phyloP scores from a whole-genome alignment of 2,888 invertebrate species.

The Serrognathus titanus region DNA sequence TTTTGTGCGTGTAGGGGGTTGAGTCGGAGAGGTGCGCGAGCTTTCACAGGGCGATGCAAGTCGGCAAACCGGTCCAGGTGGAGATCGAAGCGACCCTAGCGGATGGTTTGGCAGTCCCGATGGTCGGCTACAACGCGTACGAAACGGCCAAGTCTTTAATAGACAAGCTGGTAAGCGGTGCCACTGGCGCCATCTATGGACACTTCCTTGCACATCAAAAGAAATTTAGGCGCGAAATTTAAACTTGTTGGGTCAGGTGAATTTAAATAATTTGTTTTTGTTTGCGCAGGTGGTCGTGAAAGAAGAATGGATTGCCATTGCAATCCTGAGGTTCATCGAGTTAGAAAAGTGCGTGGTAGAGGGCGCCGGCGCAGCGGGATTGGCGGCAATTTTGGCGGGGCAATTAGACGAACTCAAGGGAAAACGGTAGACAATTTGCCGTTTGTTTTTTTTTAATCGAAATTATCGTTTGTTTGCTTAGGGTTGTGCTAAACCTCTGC shows the following conservation, averaged over 20 bases:
- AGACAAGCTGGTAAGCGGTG: slow-evolving; percentile 61
- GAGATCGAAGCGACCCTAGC: slow-evolving; percentile 59
- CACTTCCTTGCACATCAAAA: neutral
- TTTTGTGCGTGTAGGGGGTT: slow-evolving; percentile 60
- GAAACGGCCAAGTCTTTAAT: slow-evolving; percentile 58
- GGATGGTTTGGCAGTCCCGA: slow-evolving; percentile 68
- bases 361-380: slow-evolving; percentile 67
- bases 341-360: slow-evolving; percentile 70
- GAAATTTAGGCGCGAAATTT: neutral
- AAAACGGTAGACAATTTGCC: slow-evolving; percentile 53
- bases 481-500: slow-evolving; percentile 79
- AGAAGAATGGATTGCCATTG: slow-evolving; percentile 63
- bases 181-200: neutral
- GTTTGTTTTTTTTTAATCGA: slow-evolving; percentile 1
- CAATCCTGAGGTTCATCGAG: slow-evolving; percentile 61
- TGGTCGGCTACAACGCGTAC: slow-evolving; percentile 66
- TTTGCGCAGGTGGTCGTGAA: slow-evolving; percentile 53
- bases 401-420: slow-evolving; percentile 63
- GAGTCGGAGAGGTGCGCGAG: slow-evolving; percentile 91
- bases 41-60: slow-evolving; percentile 64
- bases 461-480: slow-evolving; percentile 42
- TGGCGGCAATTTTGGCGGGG: slow-evolving; percentile 65
- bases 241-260: neutral
- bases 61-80: slow-evolving; percentile 55
- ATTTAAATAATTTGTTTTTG: neutral